Percentiles rank a stretch among this genome's conserved stretches.
Conservation (phyloP, 1,140 invertebrate genomes). For the Brachionus rotundiformis region DNA sequence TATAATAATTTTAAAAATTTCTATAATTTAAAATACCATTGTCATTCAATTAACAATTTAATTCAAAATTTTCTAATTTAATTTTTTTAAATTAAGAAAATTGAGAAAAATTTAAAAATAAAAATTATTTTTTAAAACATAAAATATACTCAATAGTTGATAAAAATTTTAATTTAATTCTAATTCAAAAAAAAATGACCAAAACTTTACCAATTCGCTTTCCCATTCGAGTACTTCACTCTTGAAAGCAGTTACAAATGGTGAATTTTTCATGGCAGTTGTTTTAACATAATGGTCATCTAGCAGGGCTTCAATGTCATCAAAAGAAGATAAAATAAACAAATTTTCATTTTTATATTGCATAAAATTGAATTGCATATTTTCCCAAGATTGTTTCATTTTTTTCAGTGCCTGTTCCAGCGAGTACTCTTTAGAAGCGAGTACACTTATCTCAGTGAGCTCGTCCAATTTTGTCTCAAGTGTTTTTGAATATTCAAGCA, state of each 20-base stretch:
- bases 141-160: too few species aligned
- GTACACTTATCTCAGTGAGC: conserved; percentile 63
- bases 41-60: too few species aligned
- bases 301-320: conserved; percentile 64
- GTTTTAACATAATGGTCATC: conserved; percentile 66
- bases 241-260: conserved; percentile 66
- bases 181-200: background rate
- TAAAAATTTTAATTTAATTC: too few species aligned
- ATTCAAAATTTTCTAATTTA: background rate
- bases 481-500: conserved; percentile 72
- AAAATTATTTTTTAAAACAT: too few species aligned
- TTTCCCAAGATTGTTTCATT: conserved; percentile 65
- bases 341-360: conserved; percentile 68
- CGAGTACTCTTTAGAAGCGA: conserved; percentile 64
- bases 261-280: conserved; percentile 65
- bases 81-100: background rate
- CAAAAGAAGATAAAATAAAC: conserved; percentile 61
- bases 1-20: too few species aligned
- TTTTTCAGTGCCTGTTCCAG: conserved; percentile 64
- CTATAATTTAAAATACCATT: too few species aligned
- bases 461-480: conserved; percentile 72
- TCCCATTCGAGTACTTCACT: conserved; percentile 68
- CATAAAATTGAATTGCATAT: conserved; percentile 62
- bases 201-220: conserved; percentile 58
- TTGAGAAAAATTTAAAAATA: too few species aligned